A percentile compares a stretch with the other conserved stretches of the same genome.
Evolutionary conservation across 2,888 invertebrate species (phyloP).

Genomic region (Ophonus ardosiacus): DNA sequence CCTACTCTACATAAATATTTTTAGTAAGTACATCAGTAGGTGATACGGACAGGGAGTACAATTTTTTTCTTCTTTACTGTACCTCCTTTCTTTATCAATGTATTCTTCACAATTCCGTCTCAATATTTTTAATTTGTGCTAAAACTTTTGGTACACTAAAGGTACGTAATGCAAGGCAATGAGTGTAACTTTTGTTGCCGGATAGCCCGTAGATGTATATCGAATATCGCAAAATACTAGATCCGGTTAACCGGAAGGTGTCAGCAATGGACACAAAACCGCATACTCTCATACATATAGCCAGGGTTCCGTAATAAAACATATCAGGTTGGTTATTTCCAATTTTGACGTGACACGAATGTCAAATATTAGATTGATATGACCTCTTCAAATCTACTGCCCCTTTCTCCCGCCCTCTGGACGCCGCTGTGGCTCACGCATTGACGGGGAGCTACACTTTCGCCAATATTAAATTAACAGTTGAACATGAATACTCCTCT

Average conservation of each 20-base stretch:
- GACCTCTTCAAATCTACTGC: slow-evolving; percentile 53
- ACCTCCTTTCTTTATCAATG: neutral
- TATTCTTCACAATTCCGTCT: neutral
- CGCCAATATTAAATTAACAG: neutral
- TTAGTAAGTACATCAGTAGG: too few relatives aligned
- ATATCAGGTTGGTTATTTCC: slow-evolving; percentile 70
- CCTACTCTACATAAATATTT: too few relatives aligned
- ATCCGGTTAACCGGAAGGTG: slow-evolving; percentile 41
- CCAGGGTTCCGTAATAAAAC: slow-evolving; percentile 57
- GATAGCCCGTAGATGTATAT: slow-evolving; percentile 10
- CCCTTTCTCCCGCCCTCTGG: slow-evolving; percentile 7
- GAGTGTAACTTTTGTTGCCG: neutral
- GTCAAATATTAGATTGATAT: slow-evolving; percentile 74
- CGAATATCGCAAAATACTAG: slow-evolving; percentile 33
- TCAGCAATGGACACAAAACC: slow-evolving; percentile 39
- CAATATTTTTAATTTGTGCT: neutral
- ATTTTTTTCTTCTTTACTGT: too few relatives aligned
- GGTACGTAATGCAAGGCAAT: neutral
- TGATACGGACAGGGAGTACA: too few relatives aligned
- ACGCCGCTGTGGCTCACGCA: neutral
- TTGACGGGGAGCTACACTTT: neutral
- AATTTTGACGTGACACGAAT: slow-evolving; percentile 72
- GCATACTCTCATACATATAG: slow-evolving; percentile 38
- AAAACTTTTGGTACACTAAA: neutral
- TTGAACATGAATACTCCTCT: neutral